phyloP scores from a whole-genome alignment of 2,888 invertebrate genomes.

The Mimachlamys varia region DNA sequence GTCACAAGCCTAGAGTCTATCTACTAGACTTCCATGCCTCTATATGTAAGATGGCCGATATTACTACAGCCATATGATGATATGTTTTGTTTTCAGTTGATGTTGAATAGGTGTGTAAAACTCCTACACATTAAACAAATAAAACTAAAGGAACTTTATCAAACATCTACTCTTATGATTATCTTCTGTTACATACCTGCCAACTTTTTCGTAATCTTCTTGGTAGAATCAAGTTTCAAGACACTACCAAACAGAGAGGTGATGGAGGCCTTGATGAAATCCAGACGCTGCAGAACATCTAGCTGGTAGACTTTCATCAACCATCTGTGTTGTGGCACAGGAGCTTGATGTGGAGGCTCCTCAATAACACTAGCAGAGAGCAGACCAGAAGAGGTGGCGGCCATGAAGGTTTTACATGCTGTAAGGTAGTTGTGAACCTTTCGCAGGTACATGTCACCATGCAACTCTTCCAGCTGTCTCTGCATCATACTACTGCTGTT shows the following conservation, averaged over 20 bases:
- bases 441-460: conserved; percentile 54
- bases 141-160: too few species aligned
- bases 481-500: conserved; percentile 58
- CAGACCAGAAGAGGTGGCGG: conserved; percentile 42
- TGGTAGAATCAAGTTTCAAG: conserved; percentile 68
- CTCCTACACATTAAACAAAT: too few species aligned
- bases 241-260: conserved; percentile 63
- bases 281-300: conserved; percentile 58
- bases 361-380: conserved; percentile 38
- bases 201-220: conserved; percentile 55
- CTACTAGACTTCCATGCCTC: too few species aligned
- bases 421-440: conserved; percentile 52
- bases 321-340: conserved; percentile 57
- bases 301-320: conserved; percentile 54
- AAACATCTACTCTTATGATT: too few species aligned
- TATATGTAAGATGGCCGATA: too few species aligned
- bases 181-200: conserved; percentile 43
- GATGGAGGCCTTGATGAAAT: conserved; percentile 61
- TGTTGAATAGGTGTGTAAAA: too few species aligned
- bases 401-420: conserved; percentile 47
- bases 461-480: conserved; percentile 59
- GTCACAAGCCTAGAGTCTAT: too few species aligned
- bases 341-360: conserved; percentile 47
- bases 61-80: too few species aligned
- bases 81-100: too few species aligned